A percentile compares a stretch with the other conserved stretches of the same genome.
phyloP scores from a whole-genome alignment of 2,113 vertebrate species.

The Istiophorus platypterus region DNA sequence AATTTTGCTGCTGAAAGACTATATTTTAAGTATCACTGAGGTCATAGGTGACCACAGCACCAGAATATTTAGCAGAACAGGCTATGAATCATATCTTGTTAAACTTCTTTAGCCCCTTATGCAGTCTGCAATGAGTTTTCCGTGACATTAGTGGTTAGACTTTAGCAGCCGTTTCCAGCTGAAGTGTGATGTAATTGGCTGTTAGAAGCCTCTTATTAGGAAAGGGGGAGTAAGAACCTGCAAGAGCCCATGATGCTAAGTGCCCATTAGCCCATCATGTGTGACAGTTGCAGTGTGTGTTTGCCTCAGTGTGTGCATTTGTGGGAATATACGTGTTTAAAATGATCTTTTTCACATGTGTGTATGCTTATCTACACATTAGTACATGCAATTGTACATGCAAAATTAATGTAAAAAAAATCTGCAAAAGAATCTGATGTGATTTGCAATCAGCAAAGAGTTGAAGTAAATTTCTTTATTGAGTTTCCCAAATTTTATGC shows the following conservation, averaged over 20 bases:
- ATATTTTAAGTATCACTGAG: background rate
- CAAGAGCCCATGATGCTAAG: conserved; percentile 59
- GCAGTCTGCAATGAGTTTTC: conserved; percentile 30
- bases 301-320: conserved; percentile 7
- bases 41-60: background rate
- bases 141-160: conserved; percentile 41
- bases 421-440: background rate
- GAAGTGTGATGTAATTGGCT: conserved; percentile 63
- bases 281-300: conserved; percentile 29
- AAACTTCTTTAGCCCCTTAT: background rate
- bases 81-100: conserved; percentile 18
- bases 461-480: background rate
- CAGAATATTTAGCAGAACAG: background rate
- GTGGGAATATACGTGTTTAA: conserved; percentile 1
- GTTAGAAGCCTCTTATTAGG: conserved; percentile 66
- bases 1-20: background rate
- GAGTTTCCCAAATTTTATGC: background rate
- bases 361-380: conserved; percentile 18
- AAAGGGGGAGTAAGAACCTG: conserved; percentile 53
- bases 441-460: background rate
- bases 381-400: background rate
- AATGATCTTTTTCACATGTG: background rate
- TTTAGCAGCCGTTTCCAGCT: conserved; percentile 35
- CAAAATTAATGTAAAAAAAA: too few species aligned
- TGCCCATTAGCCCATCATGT: conserved; percentile 61